Conservation (phyloP, 1,140 invertebrate genomes). For the Trichomalopsis sarcophagae region DNA sequence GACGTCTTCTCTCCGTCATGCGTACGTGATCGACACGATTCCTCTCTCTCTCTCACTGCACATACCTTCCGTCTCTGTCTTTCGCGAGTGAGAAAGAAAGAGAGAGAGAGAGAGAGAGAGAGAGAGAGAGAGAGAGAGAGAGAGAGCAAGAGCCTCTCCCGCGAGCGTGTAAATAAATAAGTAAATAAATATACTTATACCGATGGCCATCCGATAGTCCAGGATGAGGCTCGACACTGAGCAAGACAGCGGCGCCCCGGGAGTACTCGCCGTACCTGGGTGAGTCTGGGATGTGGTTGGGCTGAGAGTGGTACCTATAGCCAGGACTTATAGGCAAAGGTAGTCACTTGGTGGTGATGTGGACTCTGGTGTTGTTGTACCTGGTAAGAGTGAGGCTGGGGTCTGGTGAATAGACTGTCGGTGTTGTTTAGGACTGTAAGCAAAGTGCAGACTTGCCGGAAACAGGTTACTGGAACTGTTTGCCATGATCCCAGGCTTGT, state of each 20-base stretch:
- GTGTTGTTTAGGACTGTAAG: not conserved
- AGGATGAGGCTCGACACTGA: not conserved
- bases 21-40: not conserved
- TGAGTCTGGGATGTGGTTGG: not conserved
- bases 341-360: not conserved
- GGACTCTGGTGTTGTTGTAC: not conserved
- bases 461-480: not conserved
- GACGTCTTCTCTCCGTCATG: not conserved
- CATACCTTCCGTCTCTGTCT: not conserved
- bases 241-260: not conserved
- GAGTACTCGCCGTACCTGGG: conserved; percentile 8
- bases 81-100: not conserved
- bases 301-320: not conserved
- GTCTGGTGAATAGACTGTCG: not conserved
- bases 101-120: not conserved
- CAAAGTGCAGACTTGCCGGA: not conserved
- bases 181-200: not conserved
- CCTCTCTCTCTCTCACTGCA: not conserved
- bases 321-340: not conserved
- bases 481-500: not conserved
- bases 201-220: not conserved
- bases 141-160: not conserved
- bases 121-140: not conserved
- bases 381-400: not conserved
- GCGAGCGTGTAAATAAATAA: not conserved